Evolutionary conservation across 2,113 vertebrate species (phyloP).

Genomic region (Porphyrio hochstetteri): DNA sequence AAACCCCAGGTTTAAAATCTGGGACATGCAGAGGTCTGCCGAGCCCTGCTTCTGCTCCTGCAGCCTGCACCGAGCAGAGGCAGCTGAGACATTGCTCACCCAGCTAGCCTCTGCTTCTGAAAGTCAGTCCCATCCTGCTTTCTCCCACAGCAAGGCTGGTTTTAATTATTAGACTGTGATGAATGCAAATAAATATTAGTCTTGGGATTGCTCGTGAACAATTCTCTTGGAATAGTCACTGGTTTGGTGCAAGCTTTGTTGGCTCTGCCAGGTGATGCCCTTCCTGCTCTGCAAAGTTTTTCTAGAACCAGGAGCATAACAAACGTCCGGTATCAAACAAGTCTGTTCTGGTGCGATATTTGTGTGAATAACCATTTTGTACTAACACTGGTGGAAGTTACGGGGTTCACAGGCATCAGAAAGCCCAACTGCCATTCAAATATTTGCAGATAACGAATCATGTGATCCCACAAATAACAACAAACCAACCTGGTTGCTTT

Average conservation of each 20-base stretch:
- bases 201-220: slow-evolving; percentile 4
- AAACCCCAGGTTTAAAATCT: neutral
- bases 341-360: slow-evolving; percentile 43
- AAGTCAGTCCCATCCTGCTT: neutral
- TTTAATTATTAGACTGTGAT: slow-evolving; percentile 48
- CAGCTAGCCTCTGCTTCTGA: neutral
- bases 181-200: slow-evolving; percentile 27
- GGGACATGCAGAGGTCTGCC: neutral
- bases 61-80: neutral
- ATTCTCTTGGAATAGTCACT: neutral
- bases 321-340: slow-evolving; percentile 15
- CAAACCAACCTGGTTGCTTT: slow-evolving; percentile 43
- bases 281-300: slow-evolving; percentile 12
- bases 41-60: neutral
- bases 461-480: slow-evolving; percentile 61
- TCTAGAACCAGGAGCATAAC: neutral
- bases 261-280: slow-evolving; percentile 10
- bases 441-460: slow-evolving; percentile 53
- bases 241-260: slow-evolving; percentile 22
- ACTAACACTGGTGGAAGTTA: neutral
- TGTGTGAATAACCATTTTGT: slow-evolving; percentile 44
- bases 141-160: neutral
- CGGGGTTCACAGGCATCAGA: slow-evolving; percentile 20
- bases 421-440: slow-evolving; percentile 39
- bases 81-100: neutral